These are phyloP conservation scores for Caenorhabditis sp. DNA, from an alignment of 2,888 invertebrate genomes.

Conservation along the genomic window DNA sequence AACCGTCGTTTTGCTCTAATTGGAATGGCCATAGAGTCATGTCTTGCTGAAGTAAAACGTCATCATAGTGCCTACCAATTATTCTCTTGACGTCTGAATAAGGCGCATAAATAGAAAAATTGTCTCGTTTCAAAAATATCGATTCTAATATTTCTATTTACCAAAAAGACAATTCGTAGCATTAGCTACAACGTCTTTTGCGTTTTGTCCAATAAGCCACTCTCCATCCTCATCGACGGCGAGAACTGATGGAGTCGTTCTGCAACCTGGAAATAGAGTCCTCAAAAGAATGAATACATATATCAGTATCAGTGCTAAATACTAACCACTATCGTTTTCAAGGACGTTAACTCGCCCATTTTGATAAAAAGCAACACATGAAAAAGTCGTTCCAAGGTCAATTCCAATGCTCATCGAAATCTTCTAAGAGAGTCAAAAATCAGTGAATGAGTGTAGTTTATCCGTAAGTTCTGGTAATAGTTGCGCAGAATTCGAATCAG, in stretches of 20 bases:
- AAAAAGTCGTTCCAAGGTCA: slow-evolving; percentile 62
- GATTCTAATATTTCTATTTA: background rate
- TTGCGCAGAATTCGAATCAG: too few relatives aligned
- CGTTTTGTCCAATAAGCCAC: slow-evolving; percentile 57
- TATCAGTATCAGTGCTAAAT: background rate
- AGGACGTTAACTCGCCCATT: slow-evolving; percentile 51
- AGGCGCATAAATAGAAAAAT: background rate
- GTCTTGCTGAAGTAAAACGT: slow-evolving; percentile 54
- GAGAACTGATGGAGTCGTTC: slow-evolving; percentile 62
- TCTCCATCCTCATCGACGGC: slow-evolving; percentile 63
- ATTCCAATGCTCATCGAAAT: slow-evolving; percentile 63
- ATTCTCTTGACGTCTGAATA: slow-evolving; percentile 61
- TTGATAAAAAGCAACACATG: slow-evolving; percentile 57
- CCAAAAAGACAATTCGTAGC: slow-evolving; percentile 56
- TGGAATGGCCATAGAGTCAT: slow-evolving; percentile 60
- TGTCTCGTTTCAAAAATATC: background rate
- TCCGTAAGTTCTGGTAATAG: too few relatives aligned
- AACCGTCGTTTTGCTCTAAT: slow-evolving; percentile 39
- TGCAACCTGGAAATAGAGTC: too few relatives aligned
- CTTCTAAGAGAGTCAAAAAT: too few relatives aligned
- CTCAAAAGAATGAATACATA: too few relatives aligned
- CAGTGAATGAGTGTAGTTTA: background rate
- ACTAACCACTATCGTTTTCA: slow-evolving; percentile 64
- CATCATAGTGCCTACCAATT: slow-evolving; percentile 57
- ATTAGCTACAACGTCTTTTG: slow-evolving; percentile 51